Evolutionary conservation across 1,140 invertebrate species (phyloP), one percentile per base, ranked within the genome.

Genomic region (Venustaconcha ellipsiformis): DNA sequence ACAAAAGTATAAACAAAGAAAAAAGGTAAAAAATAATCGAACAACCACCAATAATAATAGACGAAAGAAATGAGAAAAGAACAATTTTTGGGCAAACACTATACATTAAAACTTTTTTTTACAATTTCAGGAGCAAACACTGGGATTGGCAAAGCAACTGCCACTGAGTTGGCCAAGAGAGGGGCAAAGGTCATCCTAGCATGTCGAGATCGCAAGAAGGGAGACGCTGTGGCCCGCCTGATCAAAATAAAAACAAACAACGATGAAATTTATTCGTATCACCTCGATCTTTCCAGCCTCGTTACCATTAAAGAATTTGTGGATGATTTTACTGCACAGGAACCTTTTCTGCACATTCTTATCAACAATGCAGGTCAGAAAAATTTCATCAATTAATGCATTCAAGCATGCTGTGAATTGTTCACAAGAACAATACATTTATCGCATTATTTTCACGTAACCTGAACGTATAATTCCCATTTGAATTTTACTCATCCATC

Each of bases 301-400:
- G 78, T 80, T 14, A 84, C 83, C 55, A 82, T 89, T 17, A 76
- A 78, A 66, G 82, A 84, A 23, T 89, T 89, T 66, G 84, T 76
- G 3, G 78, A 85, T 14, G 79, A 84, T 4, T 84, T 90, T 59
- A 77, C 80, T 67, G 37, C 73, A 26, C 77, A 81, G n/a, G 86
- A 88, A 64, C 80, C 77, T 20, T 69, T 66, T 55, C 70, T 89
- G 18, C 82, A 89, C 74, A 73, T 88, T 12, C 79, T 90, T 18
- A 85, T 90, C 14, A 90, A 90, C 81, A 90, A 90, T 80, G 89
- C 87, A 70, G 89, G 89, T 90, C 74, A 74, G 67, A 57, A 8
- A 20, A 30, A 20, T 13, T 48, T 48, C 37, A 48, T 48, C 11
- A 6, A 48, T 30, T 4, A 30, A 30, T 30, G 2, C 37, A 48